Conservation (phyloP, 64 coral and sea anemone species). For the Porites australiensis region DNA sequence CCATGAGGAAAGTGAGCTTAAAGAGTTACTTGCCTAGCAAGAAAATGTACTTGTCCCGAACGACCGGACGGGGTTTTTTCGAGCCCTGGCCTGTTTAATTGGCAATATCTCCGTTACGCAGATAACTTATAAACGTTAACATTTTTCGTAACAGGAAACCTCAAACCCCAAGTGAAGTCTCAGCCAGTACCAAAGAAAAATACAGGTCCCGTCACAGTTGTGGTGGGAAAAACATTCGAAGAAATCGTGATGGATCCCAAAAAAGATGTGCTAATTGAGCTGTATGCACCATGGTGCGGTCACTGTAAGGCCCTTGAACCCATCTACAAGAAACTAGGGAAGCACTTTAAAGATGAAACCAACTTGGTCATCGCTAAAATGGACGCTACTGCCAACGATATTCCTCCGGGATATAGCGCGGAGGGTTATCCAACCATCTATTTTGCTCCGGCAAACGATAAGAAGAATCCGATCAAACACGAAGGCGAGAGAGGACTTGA, state of each 20-base stretch:
- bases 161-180: conserved; percentile 91
- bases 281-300: conserved; percentile 98
- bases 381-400: conserved; percentile 93
- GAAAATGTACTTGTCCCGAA: too few relatives aligned
- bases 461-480: conserved; percentile 89
- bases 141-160: conserved; percentile 66
- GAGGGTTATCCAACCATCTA: conserved; percentile 94
- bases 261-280: conserved; percentile 94
- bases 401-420: conserved; percentile 66
- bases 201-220: conserved; percentile 86
- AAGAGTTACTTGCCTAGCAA: too few relatives aligned
- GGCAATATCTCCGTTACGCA: background rate
- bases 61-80: too few relatives aligned
- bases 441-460: conserved; percentile 86
- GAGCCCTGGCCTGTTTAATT: too few relatives aligned
- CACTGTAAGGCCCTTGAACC: conserved; percentile 94
- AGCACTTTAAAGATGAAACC: conserved; percentile 84
- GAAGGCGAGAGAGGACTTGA: conserved; percentile 85
- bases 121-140: background rate
- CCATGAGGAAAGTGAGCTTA: too few relatives aligned
- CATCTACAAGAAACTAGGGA: conserved; percentile 91
- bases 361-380: conserved; percentile 96
- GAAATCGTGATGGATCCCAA: conserved; percentile 88
- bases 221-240: conserved; percentile 94
- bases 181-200: conserved; percentile 93